Evolutionary conservation across 1,140 invertebrate species (phyloP).

Genomic region (Thaumetopoea pityocampa): DNA sequence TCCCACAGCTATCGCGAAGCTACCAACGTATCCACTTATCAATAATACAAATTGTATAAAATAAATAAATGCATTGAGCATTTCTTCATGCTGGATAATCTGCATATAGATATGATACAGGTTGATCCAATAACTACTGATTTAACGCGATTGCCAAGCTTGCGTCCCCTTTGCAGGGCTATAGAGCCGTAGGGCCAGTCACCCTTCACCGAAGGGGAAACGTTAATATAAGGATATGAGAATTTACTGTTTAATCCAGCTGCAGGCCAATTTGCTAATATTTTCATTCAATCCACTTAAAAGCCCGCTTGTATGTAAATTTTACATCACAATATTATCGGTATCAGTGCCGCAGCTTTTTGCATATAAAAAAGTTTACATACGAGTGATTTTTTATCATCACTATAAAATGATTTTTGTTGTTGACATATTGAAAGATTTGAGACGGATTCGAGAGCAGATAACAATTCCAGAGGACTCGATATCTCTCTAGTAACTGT

Average conservation of each 20-base stretch:
- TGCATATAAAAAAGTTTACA: no score
- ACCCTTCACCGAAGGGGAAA: slow-evolving; percentile 63
- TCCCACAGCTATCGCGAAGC: no score
- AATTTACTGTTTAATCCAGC: slow-evolving; percentile 73
- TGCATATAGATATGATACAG: slow-evolving; percentile 34
- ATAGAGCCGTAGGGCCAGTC: slow-evolving; percentile 41
- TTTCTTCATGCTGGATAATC: slow-evolving; percentile 14
- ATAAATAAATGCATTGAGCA: no score
- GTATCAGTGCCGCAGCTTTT: no score
- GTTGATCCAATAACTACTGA: slow-evolving; percentile 65
- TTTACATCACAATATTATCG: slow-evolving; percentile 18
- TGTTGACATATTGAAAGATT: no score
- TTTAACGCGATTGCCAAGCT: slow-evolving; percentile 70
- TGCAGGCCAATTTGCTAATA: slow-evolving; percentile 74
- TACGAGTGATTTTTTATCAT: no score
- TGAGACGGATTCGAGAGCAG: no score
- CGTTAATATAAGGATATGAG: slow-evolving; percentile 71
- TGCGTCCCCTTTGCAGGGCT: slow-evolving; percentile 48
- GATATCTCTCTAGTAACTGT: no score
- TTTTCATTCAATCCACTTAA: slow-evolving; percentile 73
- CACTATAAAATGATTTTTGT: no score
- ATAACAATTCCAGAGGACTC: no score
- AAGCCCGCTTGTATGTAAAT: slow-evolving; percentile 39
- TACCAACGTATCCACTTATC: no score
- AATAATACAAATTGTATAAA: no score